phyloP scores from a whole-genome alignment of 2,113 vertebrate genomes.

The Nyctibius bracteatus region DNA sequence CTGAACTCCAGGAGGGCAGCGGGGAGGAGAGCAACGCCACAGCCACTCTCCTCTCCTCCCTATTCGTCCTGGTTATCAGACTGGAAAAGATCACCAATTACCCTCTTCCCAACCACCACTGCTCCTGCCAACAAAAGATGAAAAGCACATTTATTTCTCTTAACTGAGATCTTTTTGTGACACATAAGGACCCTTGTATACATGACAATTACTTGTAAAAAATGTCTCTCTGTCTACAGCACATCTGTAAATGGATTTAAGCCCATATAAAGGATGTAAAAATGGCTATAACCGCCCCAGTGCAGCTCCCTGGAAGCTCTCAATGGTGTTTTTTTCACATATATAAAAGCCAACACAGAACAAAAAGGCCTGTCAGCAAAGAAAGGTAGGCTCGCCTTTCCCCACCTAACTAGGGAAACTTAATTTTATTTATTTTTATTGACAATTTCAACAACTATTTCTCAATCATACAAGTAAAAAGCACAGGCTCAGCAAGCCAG shows the following conservation, averaged over 20 bases:
- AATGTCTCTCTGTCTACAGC: constrained; percentile 52
- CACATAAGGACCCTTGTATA: constrained; percentile 37
- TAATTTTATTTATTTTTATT: constrained; percentile 73
- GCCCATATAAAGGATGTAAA: constrained; percentile 41
- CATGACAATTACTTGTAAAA: constrained; percentile 58
- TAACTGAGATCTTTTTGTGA: constrained; percentile 55
- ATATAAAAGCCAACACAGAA: constrained; percentile 58
- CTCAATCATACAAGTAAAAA: constrained; percentile 69
- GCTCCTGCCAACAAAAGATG: constrained; percentile 46
- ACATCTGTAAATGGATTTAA: constrained; percentile 40
- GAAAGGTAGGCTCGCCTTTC: constrained; percentile 8
- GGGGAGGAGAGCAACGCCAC: not conserved
- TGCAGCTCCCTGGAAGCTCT: constrained; percentile 28
- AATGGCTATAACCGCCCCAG: not conserved
- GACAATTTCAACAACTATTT: constrained; percentile 58
- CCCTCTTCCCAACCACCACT: constrained; percentile 25
- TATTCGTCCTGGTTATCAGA: constrained; percentile 40
- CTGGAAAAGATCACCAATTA: constrained; percentile 61
- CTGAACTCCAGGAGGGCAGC: not conserved
- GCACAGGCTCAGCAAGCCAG: constrained; percentile 33
- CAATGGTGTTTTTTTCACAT: constrained; percentile 37
- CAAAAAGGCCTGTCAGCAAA: constrained; percentile 54
- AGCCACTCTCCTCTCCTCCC: not conserved
- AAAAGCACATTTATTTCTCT: constrained; percentile 62
- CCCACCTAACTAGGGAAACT: constrained; percentile 30